These are phyloP conservation scores for Microtus richardsoni DNA, from an alignment of 2,113 vertebrate species.

Conservation along the genomic window DNA sequence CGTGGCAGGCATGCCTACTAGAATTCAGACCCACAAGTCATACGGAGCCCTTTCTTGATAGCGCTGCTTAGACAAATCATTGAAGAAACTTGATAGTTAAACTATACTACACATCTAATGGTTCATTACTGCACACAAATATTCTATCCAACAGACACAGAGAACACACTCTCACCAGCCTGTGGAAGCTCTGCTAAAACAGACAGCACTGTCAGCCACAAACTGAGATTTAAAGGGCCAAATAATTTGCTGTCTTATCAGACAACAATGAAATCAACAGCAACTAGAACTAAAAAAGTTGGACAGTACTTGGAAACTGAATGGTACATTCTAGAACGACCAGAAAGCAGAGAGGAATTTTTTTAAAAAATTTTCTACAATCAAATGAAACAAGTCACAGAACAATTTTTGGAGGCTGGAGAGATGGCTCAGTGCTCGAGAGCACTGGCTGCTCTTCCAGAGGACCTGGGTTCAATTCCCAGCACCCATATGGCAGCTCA, in stretches of 20 bases:
- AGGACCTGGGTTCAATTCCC: no score
- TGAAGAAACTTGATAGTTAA: neutral
- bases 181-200: neutral
- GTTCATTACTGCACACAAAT: neutral
- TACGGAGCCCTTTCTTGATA: neutral
- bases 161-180: neutral
- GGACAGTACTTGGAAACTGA: neutral
- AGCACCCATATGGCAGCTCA: no score
- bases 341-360: neutral
- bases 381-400: neutral
- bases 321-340: neutral
- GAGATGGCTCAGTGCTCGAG: no score
- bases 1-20: neutral
- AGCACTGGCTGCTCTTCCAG: no score
- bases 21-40: no score
- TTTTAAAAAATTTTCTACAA: neutral
- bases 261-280: neutral
- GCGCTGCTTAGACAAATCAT: neutral
- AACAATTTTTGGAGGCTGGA: neutral
- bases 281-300: neutral
- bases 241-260: neutral
- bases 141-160: neutral
- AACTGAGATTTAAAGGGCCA: neutral
- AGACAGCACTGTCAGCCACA: neutral
- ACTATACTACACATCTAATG: neutral